A percentile compares a stretch with the other conserved stretches of the same genome.
Conservation (phyloP, 2,888 invertebrate species). For the Spicauda simplicius region DNA sequence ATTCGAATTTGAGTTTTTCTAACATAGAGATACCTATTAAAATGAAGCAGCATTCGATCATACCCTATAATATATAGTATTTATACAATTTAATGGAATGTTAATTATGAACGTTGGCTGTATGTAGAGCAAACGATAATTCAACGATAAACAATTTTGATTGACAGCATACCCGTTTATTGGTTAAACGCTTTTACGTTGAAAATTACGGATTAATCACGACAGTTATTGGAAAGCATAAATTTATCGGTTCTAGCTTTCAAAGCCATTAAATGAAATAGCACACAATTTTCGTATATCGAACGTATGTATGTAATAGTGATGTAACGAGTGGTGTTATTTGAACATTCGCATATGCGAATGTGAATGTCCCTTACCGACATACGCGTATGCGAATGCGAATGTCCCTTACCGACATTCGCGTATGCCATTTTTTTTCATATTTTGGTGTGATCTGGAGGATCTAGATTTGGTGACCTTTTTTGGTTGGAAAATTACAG, state of each 20-base stretch:
- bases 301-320: neutral
- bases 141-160: slow-evolving; percentile 25
- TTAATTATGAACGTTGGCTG: slow-evolving; percentile 13
- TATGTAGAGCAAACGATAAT: slow-evolving; percentile 14
- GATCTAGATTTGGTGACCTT: no score
- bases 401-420: no score
- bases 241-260: slow-evolving; percentile 12
- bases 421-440: no score
- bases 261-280: slow-evolving; percentile 2
- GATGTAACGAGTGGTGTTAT: no score
- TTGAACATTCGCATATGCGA: no score
- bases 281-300: slow-evolving; percentile 8
- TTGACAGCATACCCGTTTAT: slow-evolving; percentile 5
- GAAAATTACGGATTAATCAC: slow-evolving; percentile 20
- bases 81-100: slow-evolving; percentile 17
- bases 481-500: no score
- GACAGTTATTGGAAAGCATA: slow-evolving; percentile 7
- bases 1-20: no score
- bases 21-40: neutral
- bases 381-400: no score
- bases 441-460: no score
- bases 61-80: slow-evolving; percentile 1
- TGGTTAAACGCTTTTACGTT: slow-evolving; percentile 10
- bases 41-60: neutral
- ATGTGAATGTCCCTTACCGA: no score